Evolutionary conservation across 2,888 invertebrate genomes (phyloP).

Genomic region (Nycteola revayana): DNA sequence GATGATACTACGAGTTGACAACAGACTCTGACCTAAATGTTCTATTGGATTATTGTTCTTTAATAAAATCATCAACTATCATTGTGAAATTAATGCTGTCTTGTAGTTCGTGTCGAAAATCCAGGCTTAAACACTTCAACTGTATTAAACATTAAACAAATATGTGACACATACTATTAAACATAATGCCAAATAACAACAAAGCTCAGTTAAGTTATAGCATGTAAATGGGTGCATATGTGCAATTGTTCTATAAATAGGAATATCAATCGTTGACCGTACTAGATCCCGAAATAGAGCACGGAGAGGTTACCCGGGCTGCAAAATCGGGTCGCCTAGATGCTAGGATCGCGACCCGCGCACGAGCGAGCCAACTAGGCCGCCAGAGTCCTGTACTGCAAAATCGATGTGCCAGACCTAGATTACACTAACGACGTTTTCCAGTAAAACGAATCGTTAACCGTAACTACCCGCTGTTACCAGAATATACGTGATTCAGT

Average conservation of each 20-base stretch:
- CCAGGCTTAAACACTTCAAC: no score
- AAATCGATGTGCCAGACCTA: slow-evolving; percentile 56
- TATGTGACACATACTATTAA: no score
- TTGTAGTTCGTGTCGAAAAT: no score
- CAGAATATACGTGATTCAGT: slow-evolving; percentile 21
- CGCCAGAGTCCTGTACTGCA: slow-evolving; percentile 59
- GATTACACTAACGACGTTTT: slow-evolving; percentile 26
- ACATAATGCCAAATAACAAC: no score
- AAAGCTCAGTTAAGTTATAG: slow-evolving; percentile 7
- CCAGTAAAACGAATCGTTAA: slow-evolving; percentile 10
- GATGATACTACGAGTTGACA: slow-evolving; percentile 12
- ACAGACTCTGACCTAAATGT: slow-evolving; percentile 51
- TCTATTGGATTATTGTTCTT: slow-evolving; percentile 43
- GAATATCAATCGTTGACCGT: slow-evolving; percentile 36
- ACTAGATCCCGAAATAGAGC: slow-evolving; percentile 55
- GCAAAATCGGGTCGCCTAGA: slow-evolving; percentile 53
- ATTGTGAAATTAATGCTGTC: background rate
- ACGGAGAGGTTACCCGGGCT: slow-evolving; percentile 53
- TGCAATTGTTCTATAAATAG: slow-evolving; percentile 29
- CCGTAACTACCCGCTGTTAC: slow-evolving; percentile 3
- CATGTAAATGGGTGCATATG: slow-evolving; percentile 7
- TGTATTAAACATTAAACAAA: no score
- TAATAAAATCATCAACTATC: slow-evolving; percentile 15
- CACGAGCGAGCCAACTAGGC: slow-evolving; percentile 58
- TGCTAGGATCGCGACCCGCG: slow-evolving; percentile 50